A percentile compares a stretch with the other conserved stretches of the same genome.
Conservation (phyloP, 2,113 vertebrate species). For the Zosterops pallidus region DNA sequence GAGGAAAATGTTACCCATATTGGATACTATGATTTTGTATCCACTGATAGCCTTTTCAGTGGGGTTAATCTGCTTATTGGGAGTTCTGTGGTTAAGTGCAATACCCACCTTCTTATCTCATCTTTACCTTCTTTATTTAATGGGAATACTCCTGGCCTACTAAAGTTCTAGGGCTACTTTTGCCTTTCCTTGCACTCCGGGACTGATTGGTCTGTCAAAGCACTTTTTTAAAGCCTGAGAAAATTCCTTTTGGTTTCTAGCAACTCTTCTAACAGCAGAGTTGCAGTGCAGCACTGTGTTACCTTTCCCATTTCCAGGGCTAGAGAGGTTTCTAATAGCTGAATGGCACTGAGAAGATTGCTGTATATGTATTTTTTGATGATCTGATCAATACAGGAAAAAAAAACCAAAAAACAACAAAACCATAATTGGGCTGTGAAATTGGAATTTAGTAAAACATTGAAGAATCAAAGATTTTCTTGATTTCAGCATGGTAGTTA, state of each 20-base stretch:
- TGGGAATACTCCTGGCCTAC: neutral
- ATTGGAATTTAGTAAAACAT: neutral
- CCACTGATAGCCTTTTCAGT: neutral
- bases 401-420: neutral
- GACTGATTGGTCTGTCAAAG: neutral
- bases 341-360: neutral
- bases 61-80: neutral
- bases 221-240: neutral
- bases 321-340: neutral
- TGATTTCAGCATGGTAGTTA: neutral
- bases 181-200: neutral
- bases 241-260: neutral
- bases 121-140: neutral
- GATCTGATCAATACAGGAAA: neutral
- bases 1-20: neutral
- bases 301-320: neutral
- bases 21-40: neutral
- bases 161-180: neutral
- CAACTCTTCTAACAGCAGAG: neutral
- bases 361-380: neutral
- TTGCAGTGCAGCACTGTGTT: neutral
- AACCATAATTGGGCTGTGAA: neutral
- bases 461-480: neutral
- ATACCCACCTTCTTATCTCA: neutral
- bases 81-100: neutral